Base-by-base conservation (phyloP, 2,797 vertebrate species). In the Dipus sagitta region DNA sequence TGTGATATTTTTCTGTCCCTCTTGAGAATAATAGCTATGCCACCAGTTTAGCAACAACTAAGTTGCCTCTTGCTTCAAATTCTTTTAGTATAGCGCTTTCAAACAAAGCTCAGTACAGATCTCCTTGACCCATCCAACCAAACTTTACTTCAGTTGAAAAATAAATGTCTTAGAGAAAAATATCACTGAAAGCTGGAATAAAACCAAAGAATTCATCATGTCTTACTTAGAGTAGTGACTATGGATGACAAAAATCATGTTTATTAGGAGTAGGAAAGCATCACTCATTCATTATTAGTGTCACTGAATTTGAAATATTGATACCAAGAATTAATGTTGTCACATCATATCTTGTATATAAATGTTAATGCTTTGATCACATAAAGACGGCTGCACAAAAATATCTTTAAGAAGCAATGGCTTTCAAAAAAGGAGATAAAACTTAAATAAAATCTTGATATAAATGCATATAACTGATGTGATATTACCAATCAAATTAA, bases 261-360 rank as follows among this genome's bases (percentile, higher is more conserved):
- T 14, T 17, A 21, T 0, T 72, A 11, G 14, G 4, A 3, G 11
- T 6, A 13, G 58, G 17, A 52, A 17, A 2, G 2, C 0, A 32
- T 21, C 14, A 72, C 42, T 76, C 2, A 28, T 60, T 77, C 15
- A 72, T 17, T 38, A 74, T 6, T 70, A 62, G 24, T 86, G 2
- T 12, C 11, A 86, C 32, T 32, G 0, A 54, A 77, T 82, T 23
- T 26, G 28, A 58, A 65, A 64, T 67, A 30, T 71, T 26, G 20
- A 34, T 80, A 72, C 12, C 2, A 82, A 67, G 32, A 68, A 62
- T 58, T 89, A 60, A 54, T 71, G 42, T 72, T 58, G 42, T 58
- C 32, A 83, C 1, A 70, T 71, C 58, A 64, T 3, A 47, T 75
- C 24, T 74, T 62, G 0, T 67, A 76, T 47, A 23, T 18, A 58